Percentiles rank a stretch among this genome's conserved stretches.
phyloP scores from a whole-genome alignment of 2,888 invertebrate species.

The Endomychus coccineus region DNA sequence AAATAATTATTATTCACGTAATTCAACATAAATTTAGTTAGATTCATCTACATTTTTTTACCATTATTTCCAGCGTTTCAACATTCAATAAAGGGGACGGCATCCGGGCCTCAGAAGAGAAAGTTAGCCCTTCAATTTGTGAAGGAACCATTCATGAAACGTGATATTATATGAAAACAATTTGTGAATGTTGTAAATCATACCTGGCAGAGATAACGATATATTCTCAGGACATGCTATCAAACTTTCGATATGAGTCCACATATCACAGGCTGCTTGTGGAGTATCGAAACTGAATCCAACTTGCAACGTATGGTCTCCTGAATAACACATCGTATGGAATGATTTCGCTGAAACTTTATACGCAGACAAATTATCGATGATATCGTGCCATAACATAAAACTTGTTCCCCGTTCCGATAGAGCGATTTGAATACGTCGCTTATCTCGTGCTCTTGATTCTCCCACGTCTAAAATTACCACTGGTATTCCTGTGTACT shows the following conservation, averaged over 20 bases:
- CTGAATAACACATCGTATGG: conserved; percentile 74
- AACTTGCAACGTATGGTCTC: conserved; percentile 67
- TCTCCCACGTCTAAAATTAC: conserved; percentile 71
- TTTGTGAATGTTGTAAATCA: too few relatives aligned
- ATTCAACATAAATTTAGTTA: too few relatives aligned
- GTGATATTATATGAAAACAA: too few relatives aligned
- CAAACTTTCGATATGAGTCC: conserved; percentile 59
- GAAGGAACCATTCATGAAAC: not conserved
- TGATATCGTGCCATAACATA: conserved; percentile 71
- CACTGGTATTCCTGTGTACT: conserved; percentile 72
- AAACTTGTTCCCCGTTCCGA: conserved; percentile 65
- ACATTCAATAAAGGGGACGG: too few relatives aligned
- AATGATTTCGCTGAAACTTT: conserved; percentile 64
- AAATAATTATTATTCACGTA: too few relatives aligned
- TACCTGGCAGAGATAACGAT: conserved; percentile 61
- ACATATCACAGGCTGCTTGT: conserved; percentile 63
- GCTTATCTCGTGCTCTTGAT: conserved; percentile 58
- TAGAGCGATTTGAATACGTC: conserved; percentile 50
- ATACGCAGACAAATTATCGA: conserved; percentile 72
- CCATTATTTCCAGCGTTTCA: too few relatives aligned
- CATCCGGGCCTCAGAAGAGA: too few relatives aligned
- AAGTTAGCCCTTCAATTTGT: too few relatives aligned
- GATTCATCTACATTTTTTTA: too few relatives aligned
- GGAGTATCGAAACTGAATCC: conserved; percentile 75
- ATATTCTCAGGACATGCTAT: conserved; percentile 74